Percentiles rank a stretch among this genome's conserved stretches.
Evolutionary conservation across 2,888 invertebrate species (phyloP).

Genomic region (Pseudococcus longispinus): DNA sequence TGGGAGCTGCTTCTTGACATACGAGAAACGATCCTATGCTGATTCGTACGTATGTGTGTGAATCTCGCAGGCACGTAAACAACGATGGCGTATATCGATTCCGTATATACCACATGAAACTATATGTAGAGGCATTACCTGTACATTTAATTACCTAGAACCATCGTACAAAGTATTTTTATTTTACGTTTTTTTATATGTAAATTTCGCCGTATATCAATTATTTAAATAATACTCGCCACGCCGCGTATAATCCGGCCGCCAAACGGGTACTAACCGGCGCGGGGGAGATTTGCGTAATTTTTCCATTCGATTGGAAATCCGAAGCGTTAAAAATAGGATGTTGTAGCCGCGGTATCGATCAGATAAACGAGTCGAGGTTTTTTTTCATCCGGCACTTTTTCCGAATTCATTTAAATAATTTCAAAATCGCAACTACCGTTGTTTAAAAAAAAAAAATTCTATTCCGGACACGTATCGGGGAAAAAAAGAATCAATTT

Average conservation of each 20-base stretch:
- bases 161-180: neutral
- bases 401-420: constrained; percentile 17
- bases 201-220: neutral
- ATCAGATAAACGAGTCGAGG: neutral
- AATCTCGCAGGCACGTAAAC: neutral
- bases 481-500: neutral
- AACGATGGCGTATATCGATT: neutral
- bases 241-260: neutral
- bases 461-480: neutral
- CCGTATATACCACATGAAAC: neutral
- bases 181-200: neutral
- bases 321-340: constrained; percentile 8
- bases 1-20: constrained; percentile 2
- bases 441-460: neutral
- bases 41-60: neutral
- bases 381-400: neutral
- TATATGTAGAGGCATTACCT: too few relatives aligned
- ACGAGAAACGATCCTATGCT: neutral
- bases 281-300: neutral
- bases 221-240: neutral
- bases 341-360: neutral
- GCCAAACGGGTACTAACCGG: neutral
- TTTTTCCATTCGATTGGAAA: neutral
- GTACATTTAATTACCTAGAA: neutral
- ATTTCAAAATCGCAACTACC: neutral